phyloP scores from a whole-genome alignment of 2,113 vertebrate genomes.

The Albula glossodonta region DNA sequence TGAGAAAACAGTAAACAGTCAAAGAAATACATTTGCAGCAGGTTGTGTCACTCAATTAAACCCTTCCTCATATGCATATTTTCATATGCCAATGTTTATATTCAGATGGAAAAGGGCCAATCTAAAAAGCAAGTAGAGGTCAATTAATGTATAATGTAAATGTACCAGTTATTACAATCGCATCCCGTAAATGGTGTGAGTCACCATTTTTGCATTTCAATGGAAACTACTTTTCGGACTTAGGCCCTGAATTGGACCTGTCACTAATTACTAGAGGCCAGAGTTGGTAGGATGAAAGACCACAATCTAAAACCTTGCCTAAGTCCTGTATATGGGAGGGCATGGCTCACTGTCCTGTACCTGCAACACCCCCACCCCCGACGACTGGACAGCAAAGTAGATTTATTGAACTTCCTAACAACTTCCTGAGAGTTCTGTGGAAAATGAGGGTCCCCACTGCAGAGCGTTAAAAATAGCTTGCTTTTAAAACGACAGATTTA shows the following conservation, averaged over 20 bases:
- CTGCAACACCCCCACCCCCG: neutral
- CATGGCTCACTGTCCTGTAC: neutral
- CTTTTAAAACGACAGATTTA: neutral
- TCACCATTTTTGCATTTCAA: neutral
- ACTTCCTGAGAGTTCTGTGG: neutral
- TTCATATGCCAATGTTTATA: neutral
- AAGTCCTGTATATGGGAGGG: neutral
- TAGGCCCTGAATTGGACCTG: neutral
- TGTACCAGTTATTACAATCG: neutral
- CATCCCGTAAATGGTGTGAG: neutral
- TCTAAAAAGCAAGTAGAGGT: neutral
- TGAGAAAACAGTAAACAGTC: too few relatives aligned
- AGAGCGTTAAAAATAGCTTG: conserved; percentile 3
- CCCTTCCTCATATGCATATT: neutral
- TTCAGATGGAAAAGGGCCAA: neutral
- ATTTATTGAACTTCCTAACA: conserved; percentile 11
- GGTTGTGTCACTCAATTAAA: neutral
- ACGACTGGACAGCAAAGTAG: neutral
- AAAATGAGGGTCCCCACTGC: neutral
- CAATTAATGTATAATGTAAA: neutral
- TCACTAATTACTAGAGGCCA: neutral
- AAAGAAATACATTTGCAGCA: neutral
- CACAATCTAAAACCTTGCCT: neutral
- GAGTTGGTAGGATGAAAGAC: neutral
- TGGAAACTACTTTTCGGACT: neutral